Base-by-base conservation (phyloP, 2,113 vertebrate genomes). In the Paradisaea rubra region DNA sequence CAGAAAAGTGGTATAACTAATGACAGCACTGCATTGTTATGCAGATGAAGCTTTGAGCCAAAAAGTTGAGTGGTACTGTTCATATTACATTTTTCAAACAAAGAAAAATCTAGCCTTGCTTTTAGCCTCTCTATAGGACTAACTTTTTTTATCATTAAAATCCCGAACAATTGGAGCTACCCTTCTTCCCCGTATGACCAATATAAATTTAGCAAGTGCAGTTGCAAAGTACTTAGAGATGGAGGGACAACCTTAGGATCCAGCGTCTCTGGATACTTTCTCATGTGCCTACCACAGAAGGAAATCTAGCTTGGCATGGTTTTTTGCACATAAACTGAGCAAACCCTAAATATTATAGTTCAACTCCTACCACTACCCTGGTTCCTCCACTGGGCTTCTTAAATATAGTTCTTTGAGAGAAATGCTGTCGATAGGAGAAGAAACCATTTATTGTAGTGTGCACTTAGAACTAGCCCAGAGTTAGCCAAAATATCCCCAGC, bases 1-100 rank as follows among this genome's bases (percentile, higher is more conserved):
- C 74, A 77, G 93, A 96, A 93, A 96, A 92, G 49, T 52, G 63
- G 53, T 61, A 31, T 91, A 81, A 81, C 80, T 95, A 91, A 94
- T 89, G 90, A 78, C 68, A 91, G 41, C 50, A 37, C 53, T 74
- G 18, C 63, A 60, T 54, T 94, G 12, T 74, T 83, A 69, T 23
- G 44, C 72, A 92, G 63, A 73, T 64, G 70, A 74, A 68, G 31
- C 52, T 93, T 69, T 54, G 57, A 60, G n/a, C 11, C 63, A 69
- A 57, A 74, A 65, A 41, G 50, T 45, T 88, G 56, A 88, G 68
- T 79, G 30, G 30, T 92, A 65, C 52, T 21, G 13, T 59, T 85
- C 85, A 76, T 81, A 28, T 17, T 45, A 21, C 21, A n/a, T 21
- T 73, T 89, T 65, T 47, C 41, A 63, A 90, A 85, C 5, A 65